These are phyloP conservation scores for Mobula birostris DNA, from an alignment of 2,113 vertebrate species.

Conservation along the genomic window DNA sequence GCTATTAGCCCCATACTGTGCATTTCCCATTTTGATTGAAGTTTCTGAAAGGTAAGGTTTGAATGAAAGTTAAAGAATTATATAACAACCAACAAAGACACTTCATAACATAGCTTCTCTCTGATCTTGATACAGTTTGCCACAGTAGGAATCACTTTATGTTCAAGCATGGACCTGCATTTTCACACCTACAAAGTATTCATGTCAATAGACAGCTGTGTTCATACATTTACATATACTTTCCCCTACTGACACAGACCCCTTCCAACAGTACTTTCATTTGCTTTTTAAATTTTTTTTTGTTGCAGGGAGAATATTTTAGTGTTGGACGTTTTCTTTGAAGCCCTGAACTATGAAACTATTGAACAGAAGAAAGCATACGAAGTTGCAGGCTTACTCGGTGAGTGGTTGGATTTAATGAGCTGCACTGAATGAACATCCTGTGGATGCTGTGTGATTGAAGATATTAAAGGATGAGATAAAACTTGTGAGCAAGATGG, in stretches of 20 bases:
- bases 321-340: slow-evolving; percentile 96
- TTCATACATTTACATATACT: not conserved
- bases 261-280: not conserved
- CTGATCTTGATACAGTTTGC: not conserved
- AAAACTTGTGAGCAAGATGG: too few species aligned
- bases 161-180: not conserved
- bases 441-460: too few species aligned
- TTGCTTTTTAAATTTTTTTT: slow-evolving; percentile 34
- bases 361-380: slow-evolving; percentile 98
- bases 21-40: not conserved
- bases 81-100: not conserved
- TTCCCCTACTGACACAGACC: not conserved
- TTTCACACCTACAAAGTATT: not conserved
- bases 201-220: not conserved
- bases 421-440: not conserved
- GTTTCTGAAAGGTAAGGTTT: not conserved
- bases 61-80: not conserved
- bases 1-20: not conserved
- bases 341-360: slow-evolving; percentile 96
- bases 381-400: slow-evolving; percentile 91
- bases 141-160: not conserved
- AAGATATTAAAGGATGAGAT: too few species aligned
- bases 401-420: slow-evolving; percentile 53
- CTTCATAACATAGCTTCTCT: not conserved
- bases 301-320: slow-evolving; percentile 88